Conservation (phyloP, 2,888 invertebrate species). For the Elmis aenea region DNA sequence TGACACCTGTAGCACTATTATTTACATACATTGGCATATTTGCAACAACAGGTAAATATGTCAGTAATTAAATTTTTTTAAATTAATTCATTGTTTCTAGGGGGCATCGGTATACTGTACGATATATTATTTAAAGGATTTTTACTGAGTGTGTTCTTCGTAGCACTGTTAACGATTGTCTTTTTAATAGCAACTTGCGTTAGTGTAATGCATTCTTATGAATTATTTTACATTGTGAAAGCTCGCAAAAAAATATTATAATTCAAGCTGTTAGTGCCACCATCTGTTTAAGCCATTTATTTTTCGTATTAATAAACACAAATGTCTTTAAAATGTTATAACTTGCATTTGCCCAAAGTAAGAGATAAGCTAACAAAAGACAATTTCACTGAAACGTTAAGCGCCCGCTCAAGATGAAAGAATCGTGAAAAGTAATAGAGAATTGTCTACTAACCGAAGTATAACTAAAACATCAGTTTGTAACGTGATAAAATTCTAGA, state of each 20-base stretch:
- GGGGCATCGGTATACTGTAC: constrained; percentile 2
- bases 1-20: constrained; percentile 7
- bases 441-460: no score
- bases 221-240: not conserved
- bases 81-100: constrained; percentile 5
- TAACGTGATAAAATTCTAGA: no score
- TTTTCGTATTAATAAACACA: no score
- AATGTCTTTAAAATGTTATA: no score
- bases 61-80: not conserved
- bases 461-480: no score
- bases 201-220: constrained; percentile 7
- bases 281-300: no score
- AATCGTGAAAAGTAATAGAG: no score
- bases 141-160: constrained; percentile 6
- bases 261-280: no score
- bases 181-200: constrained; percentile 8
- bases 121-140: constrained; percentile 9
- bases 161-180: constrained; percentile 1
- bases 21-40: constrained; percentile 7
- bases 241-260: not conserved
- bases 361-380: no score
- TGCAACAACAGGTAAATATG: constrained; percentile 4
- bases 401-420: no score
- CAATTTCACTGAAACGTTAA: no score
- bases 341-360: no score